phyloP scores from a whole-genome alignment of 1,140 invertebrate species.

The Hirudo medicinalis region DNA sequence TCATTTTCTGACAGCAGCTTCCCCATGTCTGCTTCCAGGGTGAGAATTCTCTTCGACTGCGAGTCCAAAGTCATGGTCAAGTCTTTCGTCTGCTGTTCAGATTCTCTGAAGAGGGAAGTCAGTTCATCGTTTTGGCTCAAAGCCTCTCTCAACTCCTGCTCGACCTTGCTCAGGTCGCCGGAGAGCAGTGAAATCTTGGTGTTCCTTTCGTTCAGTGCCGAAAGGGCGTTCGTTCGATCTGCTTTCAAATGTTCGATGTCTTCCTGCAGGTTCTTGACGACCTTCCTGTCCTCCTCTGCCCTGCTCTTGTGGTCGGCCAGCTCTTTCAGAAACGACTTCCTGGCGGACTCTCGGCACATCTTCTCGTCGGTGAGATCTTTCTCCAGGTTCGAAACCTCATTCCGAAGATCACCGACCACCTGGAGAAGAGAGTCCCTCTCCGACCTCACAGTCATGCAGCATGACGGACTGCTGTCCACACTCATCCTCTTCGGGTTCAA shows the following conservation, averaged over 20 bases:
- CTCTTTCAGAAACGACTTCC: not conserved
- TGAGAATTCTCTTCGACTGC: not conserved
- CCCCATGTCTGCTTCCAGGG: not conserved
- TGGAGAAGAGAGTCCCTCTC: constrained; percentile 24
- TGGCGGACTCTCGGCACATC: not conserved
- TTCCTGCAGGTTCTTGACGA: not conserved
- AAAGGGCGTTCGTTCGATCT: not conserved
- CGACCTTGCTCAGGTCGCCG: constrained; percentile 5
- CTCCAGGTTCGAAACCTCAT: not conserved
- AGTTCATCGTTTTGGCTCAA: not conserved
- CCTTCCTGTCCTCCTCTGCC: not conserved
- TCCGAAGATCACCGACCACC: constrained; percentile 16
- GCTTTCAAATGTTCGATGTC: not conserved
- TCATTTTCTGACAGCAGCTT: constrained; percentile 6
- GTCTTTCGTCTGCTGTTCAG: too few relatives aligned
- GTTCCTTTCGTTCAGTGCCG: not conserved
- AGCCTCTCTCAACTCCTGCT: constrained; percentile 3
- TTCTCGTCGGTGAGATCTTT: not conserved
- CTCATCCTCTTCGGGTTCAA: too few relatives aligned
- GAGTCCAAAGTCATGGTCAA: too few relatives aligned
- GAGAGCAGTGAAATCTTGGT: constrained; percentile 12
- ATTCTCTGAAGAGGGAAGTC: not conserved
- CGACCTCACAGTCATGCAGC: not conserved
- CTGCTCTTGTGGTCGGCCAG: not conserved
- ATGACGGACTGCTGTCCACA: too few relatives aligned